phyloP scores from a whole-genome alignment of 2,888 invertebrate genomes.

The Cheilosia scutellata region DNA sequence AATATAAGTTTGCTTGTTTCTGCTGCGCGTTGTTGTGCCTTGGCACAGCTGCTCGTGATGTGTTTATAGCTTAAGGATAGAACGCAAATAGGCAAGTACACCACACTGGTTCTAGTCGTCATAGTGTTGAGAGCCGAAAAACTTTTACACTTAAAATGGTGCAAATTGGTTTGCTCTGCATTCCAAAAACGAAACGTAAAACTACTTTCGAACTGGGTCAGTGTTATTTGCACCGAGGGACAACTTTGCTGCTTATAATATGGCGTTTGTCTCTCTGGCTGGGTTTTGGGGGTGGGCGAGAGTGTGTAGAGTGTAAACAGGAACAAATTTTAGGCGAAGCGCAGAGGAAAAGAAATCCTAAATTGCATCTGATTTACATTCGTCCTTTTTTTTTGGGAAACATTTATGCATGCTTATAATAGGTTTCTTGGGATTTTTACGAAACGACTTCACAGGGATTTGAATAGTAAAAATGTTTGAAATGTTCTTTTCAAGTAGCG shows the following conservation, averaged over 20 bases:
- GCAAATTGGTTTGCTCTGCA: constrained; percentile 75
- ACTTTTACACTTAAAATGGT: constrained; percentile 66
- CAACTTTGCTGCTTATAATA: constrained; percentile 52
- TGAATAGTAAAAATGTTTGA: constrained; percentile 1
- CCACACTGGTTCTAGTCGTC: constrained; percentile 4
- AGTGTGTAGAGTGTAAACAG: neutral
- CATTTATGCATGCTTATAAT: constrained; percentile 35
- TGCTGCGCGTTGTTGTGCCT: neutral
- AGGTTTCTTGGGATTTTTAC: constrained; percentile 30
- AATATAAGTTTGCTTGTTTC: constrained; percentile 43
- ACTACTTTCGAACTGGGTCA: constrained; percentile 71
- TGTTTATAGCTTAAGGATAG: constrained; percentile 37
- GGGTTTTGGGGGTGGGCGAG: neutral
- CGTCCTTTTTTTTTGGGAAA: constrained; percentile 11
- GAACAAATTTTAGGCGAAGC: neutral
- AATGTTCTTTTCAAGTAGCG: constrained; percentile 12
- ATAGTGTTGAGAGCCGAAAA: constrained; percentile 38
- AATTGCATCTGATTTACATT: constrained; percentile 62
- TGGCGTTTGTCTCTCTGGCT: neutral
- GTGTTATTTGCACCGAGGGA: constrained; percentile 71
- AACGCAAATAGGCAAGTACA: constrained; percentile 29
- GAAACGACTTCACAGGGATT: constrained; percentile 30
- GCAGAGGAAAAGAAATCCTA: constrained; percentile 12
- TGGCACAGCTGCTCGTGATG: constrained; percentile 26
- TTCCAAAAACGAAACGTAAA: constrained; percentile 49